Conservation (phyloP, 2,797 vertebrate species). For the Hoplostethus atlanticus region DNA sequence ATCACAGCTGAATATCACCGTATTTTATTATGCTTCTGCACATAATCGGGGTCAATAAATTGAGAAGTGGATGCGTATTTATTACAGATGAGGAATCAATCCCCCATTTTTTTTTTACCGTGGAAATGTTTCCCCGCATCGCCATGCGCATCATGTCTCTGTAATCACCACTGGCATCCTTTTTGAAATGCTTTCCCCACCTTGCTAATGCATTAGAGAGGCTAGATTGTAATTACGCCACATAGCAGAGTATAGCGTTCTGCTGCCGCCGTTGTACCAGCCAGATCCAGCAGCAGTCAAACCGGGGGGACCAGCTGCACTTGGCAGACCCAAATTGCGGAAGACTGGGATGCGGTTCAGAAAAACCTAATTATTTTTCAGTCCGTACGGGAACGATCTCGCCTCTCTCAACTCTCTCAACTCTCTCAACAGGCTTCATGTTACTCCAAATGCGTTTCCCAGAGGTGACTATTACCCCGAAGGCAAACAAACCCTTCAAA, state of each 20-base stretch:
- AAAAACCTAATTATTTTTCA: neutral
- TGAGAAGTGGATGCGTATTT: too few relatives aligned
- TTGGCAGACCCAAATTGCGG: neutral
- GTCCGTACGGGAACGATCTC: slow-evolving; percentile 1
- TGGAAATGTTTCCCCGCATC: neutral
- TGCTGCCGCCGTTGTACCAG: neutral
- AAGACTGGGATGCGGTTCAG: neutral
- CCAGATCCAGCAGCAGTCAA: neutral
- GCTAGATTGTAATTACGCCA: too few relatives aligned
- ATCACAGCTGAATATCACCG: too few relatives aligned
- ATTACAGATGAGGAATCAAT: too few relatives aligned
- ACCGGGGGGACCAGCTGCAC: neutral
- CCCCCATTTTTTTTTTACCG: too few relatives aligned
- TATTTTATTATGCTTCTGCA: too few relatives aligned
- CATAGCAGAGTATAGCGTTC: neutral
- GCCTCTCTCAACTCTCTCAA: slow-evolving; percentile 6
- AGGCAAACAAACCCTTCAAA: neutral
- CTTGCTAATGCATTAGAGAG: neutral
- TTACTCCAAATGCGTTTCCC: neutral
- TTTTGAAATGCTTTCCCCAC: neutral
- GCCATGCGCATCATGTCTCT: neutral
- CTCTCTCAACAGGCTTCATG: neutral
- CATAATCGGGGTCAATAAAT: too few relatives aligned
- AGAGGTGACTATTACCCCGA: neutral
- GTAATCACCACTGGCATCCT: neutral